Percentiles rank a stretch among this genome's conserved stretches.
Conservation (phyloP, 2,113 vertebrate species). For the Xyliphius kryptos region DNA sequence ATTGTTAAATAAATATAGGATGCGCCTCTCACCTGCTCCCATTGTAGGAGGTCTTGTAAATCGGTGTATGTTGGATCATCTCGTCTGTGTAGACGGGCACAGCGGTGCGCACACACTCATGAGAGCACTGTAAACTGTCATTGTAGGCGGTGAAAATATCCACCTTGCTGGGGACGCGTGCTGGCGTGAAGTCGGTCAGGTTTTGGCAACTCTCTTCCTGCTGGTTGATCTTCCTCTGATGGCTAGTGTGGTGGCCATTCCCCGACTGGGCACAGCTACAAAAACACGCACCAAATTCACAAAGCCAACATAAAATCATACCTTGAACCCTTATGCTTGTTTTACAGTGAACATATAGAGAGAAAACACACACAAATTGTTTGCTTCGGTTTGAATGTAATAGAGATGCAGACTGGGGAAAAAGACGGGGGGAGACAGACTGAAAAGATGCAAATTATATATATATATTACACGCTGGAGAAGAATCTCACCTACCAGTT, state of each 20-base stretch:
- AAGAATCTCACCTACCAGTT: constrained; percentile 89
- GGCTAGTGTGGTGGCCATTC: constrained; percentile 83
- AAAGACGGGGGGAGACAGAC: too few species aligned
- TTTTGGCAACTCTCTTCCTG: constrained; percentile 99
- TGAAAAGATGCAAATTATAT: too few species aligned
- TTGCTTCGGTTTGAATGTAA: too few species aligned
- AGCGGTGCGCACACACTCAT: constrained; percentile 85
- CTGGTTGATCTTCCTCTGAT: constrained; percentile 93
- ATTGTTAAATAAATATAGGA: too few species aligned
- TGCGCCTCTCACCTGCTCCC: constrained; percentile 99
- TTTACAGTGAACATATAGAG: constrained; percentile 37
- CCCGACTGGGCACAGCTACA: constrained; percentile 89
- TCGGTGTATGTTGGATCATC: constrained; percentile 79
- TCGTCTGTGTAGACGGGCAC: constrained; percentile 87
- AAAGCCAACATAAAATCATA: constrained; percentile 75
- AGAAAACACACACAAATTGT: too few species aligned
- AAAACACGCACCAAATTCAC: constrained; percentile 74
- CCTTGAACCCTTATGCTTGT: constrained; percentile 52
- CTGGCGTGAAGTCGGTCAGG: constrained; percentile 89
- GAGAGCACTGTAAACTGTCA: constrained; percentile 92
- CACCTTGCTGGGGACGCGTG: constrained; percentile 88
- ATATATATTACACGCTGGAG: too few species aligned
- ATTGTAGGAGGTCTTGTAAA: constrained; percentile 89
- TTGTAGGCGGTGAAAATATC: constrained; percentile 99
- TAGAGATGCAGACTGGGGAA: too few species aligned